Conservation (phyloP, 2,113 vertebrate genomes). For the Centropus bengalensis region DNA sequence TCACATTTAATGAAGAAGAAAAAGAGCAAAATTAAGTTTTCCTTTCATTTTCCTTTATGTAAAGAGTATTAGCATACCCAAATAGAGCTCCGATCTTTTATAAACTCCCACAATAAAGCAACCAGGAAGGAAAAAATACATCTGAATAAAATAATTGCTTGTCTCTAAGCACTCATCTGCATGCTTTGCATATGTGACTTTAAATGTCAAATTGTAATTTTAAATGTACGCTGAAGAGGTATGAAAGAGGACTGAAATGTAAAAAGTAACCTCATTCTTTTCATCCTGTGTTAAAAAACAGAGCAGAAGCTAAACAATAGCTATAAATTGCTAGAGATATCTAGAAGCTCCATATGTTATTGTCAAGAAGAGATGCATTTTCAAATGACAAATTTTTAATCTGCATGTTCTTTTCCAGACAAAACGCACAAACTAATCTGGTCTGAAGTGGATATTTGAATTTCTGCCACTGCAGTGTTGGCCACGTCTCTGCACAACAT, state of each 20-base stretch:
- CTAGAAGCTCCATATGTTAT: not conserved
- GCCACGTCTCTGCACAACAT: not conserved
- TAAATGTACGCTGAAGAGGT: not conserved
- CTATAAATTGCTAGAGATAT: not conserved
- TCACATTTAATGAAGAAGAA: not conserved
- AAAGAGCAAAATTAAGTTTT: not conserved
- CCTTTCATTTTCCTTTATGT: accelerated
- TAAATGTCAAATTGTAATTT: not conserved
- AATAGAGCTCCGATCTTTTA: not conserved
- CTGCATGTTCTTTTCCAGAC: not conserved
- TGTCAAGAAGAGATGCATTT: not conserved
- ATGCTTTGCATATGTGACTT: not conserved
- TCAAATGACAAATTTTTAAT: not conserved
- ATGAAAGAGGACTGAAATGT: too few relatives aligned
- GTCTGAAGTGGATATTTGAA: not conserved
- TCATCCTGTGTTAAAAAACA: not conserved
- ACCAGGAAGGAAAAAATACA: not conserved
- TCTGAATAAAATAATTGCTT: not conserved
- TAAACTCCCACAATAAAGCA: not conserved
- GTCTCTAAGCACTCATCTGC: not conserved
- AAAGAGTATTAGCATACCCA: not conserved
- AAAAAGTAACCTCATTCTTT: not conserved
- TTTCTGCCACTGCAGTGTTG: not conserved
- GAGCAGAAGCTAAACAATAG: not conserved
- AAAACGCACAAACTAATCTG: not conserved